phyloP scores from a whole-genome alignment of 2,888 invertebrate species.

The Drosophila cognata region DNA sequence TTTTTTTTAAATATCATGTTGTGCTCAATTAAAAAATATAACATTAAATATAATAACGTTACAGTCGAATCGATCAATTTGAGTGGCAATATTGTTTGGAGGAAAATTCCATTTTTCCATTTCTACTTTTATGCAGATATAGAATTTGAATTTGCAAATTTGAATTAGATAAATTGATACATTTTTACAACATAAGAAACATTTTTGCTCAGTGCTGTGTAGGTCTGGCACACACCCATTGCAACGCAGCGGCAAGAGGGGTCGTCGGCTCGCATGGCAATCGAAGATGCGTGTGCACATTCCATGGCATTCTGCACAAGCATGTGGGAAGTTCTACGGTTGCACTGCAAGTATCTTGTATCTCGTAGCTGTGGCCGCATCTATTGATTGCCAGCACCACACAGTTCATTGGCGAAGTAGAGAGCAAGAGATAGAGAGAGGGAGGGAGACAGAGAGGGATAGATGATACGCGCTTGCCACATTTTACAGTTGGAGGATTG shows the following conservation, averaged over 20 bases:
- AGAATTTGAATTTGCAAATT: background rate
- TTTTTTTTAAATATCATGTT: background rate
- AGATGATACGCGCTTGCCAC: conserved; percentile 13
- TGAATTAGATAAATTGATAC: background rate
- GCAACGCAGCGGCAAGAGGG: conserved; percentile 24
- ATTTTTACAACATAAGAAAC: background rate
- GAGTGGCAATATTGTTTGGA: background rate
- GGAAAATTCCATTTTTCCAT: rapidly evolving
- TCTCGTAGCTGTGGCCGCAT: conserved; percentile 71
- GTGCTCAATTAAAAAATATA: too few relatives aligned
- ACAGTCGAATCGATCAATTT: background rate
- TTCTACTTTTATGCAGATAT: background rate
- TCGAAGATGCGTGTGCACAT: conserved; percentile 79
- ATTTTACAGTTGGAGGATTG: conserved; percentile 43
- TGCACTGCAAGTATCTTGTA: conserved; percentile 76
- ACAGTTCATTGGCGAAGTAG: conserved; percentile 71
- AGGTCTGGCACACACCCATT: conserved; percentile 34
- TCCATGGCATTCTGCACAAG: conserved; percentile 68
- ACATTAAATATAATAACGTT: too few relatives aligned
- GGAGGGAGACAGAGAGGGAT: background rate
- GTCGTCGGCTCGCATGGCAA: conserved; percentile 52
- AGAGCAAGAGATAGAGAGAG: background rate
- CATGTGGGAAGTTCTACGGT: conserved; percentile 75
- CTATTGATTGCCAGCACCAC: conserved; percentile 73
- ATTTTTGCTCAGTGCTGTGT: background rate